phyloP scores from a whole-genome alignment of 2,113 vertebrate genomes.

The Tragelaphus buxtoni region DNA sequence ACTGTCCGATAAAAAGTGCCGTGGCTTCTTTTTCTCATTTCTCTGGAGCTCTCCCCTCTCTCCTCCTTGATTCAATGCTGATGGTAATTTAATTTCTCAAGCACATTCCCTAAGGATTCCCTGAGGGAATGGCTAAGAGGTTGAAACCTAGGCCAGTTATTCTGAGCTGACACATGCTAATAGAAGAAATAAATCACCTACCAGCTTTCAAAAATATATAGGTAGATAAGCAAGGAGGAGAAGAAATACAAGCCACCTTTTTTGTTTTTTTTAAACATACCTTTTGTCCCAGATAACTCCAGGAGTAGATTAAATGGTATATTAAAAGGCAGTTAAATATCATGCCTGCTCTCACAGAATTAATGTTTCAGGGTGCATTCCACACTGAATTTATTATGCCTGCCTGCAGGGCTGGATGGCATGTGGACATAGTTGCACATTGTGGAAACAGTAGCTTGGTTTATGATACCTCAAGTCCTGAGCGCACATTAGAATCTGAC shows the following conservation, averaged over 20 bases:
- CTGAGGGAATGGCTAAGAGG: not conserved
- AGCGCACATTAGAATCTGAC: not conserved
- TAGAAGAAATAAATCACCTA: conserved; percentile 30
- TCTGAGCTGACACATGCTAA: not conserved
- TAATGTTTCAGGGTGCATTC: not conserved
- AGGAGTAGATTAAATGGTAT: conserved; percentile 12
- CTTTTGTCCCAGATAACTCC: conserved; percentile 3
- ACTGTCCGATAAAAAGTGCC: not conserved
- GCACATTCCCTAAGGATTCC: not conserved
- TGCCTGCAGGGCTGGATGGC: not conserved
- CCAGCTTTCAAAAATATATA: not conserved
- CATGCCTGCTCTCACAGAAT: not conserved
- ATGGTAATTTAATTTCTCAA: not conserved
- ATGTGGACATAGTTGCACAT: not conserved
- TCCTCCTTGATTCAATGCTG: not conserved
- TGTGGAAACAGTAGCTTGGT: conserved; percentile 22
- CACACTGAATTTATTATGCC: conserved; percentile 1
- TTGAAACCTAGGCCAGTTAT: not conserved
- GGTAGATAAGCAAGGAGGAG: conserved; percentile 1
- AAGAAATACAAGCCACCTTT: not conserved
- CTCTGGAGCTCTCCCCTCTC: not conserved
- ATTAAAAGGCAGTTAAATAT: not conserved
- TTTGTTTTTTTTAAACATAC: not conserved
- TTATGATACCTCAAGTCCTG: not conserved
- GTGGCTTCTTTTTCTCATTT: not conserved